phyloP scores from a whole-genome alignment of 92 coral and sea anemone species.

The Meandrina meandrites region DNA sequence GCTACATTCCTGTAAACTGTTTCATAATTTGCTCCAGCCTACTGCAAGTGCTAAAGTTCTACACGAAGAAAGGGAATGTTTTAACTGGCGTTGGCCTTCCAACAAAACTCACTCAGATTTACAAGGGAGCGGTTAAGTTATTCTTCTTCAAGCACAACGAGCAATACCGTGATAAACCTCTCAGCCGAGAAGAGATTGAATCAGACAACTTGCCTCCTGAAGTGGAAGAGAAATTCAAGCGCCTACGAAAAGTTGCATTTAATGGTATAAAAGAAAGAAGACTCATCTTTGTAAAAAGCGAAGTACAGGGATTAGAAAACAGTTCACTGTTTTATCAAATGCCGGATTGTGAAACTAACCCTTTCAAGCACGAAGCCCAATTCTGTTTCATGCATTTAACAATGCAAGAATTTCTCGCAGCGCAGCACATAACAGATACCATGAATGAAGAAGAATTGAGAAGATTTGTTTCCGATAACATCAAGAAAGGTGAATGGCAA shows the following conservation, averaged over 20 bases:
- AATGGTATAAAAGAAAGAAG: conserved; percentile 28
- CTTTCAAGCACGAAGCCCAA: not conserved
- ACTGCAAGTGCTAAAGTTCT: not conserved
- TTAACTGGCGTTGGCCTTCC: conserved; percentile 3
- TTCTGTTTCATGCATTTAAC: conserved; percentile 55
- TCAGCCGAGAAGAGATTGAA: not conserved
- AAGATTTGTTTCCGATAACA: conserved; percentile 10
- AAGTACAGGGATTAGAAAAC: not conserved
- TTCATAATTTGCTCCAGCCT: conserved; percentile 39
- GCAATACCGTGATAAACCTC: not conserved
- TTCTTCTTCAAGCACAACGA: conserved; percentile 31
- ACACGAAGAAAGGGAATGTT: not conserved
- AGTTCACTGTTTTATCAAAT: conserved; percentile 27
- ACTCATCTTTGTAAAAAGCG: conserved; percentile 22
- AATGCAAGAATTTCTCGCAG: conserved; percentile 49
- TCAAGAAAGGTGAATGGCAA: conserved; percentile 40
- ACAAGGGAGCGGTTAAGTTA: not conserved
- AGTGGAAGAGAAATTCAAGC: not conserved
- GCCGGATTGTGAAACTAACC: not conserved
- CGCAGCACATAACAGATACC: conserved; percentile 13
- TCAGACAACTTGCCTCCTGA: not conserved
- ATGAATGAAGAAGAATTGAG: not conserved
- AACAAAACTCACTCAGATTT: conserved; percentile 36
- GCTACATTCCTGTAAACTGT: conserved; percentile 54
- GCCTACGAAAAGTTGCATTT: conserved; percentile 19